phyloP scores from a whole-genome alignment of 2,113 vertebrate genomes.

The Oceanites oceanicus region DNA sequence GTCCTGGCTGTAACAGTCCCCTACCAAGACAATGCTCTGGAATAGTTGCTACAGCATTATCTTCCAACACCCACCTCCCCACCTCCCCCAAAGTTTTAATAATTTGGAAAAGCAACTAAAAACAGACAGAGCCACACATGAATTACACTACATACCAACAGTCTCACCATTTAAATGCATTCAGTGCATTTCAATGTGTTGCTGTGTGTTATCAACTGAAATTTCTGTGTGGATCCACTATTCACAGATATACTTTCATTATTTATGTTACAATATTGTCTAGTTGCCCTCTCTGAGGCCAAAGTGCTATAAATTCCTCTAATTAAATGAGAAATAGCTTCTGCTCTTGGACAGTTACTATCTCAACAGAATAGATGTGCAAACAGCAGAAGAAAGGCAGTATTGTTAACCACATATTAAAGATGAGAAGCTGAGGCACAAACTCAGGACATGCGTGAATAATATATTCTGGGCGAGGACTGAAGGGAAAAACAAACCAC shows the following conservation, averaged over 20 bases:
- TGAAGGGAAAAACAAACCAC: fast-evolving
- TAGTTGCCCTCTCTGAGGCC: neutral
- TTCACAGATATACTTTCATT: neutral
- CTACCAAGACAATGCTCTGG: neutral
- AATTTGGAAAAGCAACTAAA: neutral
- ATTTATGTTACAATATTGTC: neutral
- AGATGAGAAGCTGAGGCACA: neutral
- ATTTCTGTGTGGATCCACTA: neutral
- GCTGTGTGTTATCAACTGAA: neutral
- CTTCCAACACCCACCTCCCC: neutral
- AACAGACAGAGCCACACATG: neutral
- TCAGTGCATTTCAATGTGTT: neutral
- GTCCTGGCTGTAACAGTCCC: neutral
- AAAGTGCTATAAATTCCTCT: neutral
- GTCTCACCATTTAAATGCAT: neutral
- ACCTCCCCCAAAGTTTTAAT: neutral
- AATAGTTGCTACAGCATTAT: neutral
- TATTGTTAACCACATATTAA: neutral
- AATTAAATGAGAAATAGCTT: neutral
- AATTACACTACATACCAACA: neutral
- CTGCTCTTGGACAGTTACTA: neutral
- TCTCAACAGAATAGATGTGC: neutral
- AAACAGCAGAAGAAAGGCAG: neutral
- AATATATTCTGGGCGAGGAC: neutral
- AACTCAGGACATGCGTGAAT: neutral